These are phyloP conservation scores for Brachyalestes nurse DNA, from an alignment of 2,797 vertebrate genomes.

Conservation along the genomic window DNA sequence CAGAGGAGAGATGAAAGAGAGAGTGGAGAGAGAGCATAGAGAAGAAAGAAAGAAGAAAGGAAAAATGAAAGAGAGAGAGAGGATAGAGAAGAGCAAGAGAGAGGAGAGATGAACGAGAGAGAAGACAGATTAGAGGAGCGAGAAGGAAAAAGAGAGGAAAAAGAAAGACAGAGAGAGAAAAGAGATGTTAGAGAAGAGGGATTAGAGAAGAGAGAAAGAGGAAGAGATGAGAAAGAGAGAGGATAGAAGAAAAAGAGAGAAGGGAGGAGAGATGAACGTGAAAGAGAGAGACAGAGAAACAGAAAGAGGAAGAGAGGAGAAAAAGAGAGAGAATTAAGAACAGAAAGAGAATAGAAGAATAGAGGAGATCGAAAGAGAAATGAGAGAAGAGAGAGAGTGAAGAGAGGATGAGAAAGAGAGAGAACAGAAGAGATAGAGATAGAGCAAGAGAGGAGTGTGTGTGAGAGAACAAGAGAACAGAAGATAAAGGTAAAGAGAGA, in stretches of 20 bases:
- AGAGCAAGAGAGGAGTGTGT: not conserved
- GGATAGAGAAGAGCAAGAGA: not conserved
- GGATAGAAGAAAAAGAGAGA: too few relatives aligned
- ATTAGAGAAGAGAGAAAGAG: too few relatives aligned
- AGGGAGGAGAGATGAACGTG: too few relatives aligned
- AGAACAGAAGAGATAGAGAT: too few relatives aligned
- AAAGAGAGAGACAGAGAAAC: too few relatives aligned
- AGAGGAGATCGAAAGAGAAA: too few relatives aligned
- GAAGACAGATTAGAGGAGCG: not conserved
- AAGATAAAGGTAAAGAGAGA: not conserved
- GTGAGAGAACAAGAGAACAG: not conserved
- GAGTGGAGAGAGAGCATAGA: not conserved
- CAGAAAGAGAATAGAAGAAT: too few relatives aligned
- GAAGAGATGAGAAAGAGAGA: too few relatives aligned
- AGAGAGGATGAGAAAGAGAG: too few relatives aligned
- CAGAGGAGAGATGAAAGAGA: not conserved
- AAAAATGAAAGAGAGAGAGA: conserved; percentile 11
- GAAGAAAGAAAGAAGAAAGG: not conserved
- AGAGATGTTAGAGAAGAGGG: not conserved
- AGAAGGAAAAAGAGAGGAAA: not conserved
- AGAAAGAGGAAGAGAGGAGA: too few relatives aligned
- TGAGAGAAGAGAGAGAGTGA: too few relatives aligned
- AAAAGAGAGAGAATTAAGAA: too few relatives aligned
- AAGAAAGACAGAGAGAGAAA: conserved; percentile 16
- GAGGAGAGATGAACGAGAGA: not conserved